Percentiles rank a stretch among this genome's conserved stretches.
These are phyloP conservation scores for Cladorhizidae sp. DNA, from an alignment of 37 sponge, comb jelly and placozoan species.

Conservation along the genomic window DNA sequence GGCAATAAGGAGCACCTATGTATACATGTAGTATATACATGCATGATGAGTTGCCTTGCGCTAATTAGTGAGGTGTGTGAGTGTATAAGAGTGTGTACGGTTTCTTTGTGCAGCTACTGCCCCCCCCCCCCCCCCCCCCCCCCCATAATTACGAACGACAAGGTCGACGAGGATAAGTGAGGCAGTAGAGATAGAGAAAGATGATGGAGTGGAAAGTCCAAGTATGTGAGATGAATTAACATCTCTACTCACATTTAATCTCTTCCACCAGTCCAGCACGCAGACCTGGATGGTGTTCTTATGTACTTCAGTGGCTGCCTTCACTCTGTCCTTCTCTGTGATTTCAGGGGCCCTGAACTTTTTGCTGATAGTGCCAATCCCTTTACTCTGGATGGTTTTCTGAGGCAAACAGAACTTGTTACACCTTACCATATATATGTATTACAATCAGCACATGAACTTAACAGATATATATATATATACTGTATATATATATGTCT, in stretches of 20 bases:
- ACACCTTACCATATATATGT: too few species aligned
- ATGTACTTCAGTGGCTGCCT: slow-evolving; percentile 51
- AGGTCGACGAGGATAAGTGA: too few species aligned
- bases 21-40: slow-evolving; percentile 6
- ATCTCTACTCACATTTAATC: slow-evolving; percentile 60
- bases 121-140: too few species aligned
- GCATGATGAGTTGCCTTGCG: background rate
- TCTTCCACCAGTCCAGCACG: slow-evolving; percentile 82
- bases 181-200: too few species aligned
- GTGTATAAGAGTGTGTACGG: background rate
- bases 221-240: too few species aligned
- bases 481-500: too few species aligned
- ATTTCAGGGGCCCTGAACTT: slow-evolving; percentile 67
- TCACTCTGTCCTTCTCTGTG: slow-evolving; percentile 38
- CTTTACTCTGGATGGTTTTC: slow-evolving; percentile 53
- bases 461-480: too few species aligned
- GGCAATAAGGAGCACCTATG: background rate
- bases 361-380: slow-evolving; percentile 59
- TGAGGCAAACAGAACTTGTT: too few species aligned
- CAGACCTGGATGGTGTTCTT: slow-evolving; percentile 60
- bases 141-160: too few species aligned
- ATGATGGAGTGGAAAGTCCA: too few species aligned
- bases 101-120: too few species aligned
- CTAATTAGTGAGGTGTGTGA: background rate
- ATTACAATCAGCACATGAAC: too few species aligned